These are phyloP conservation scores for Nemurella pictetii DNA, from an alignment of 2,888 invertebrate species.

Conservation along the genomic window DNA sequence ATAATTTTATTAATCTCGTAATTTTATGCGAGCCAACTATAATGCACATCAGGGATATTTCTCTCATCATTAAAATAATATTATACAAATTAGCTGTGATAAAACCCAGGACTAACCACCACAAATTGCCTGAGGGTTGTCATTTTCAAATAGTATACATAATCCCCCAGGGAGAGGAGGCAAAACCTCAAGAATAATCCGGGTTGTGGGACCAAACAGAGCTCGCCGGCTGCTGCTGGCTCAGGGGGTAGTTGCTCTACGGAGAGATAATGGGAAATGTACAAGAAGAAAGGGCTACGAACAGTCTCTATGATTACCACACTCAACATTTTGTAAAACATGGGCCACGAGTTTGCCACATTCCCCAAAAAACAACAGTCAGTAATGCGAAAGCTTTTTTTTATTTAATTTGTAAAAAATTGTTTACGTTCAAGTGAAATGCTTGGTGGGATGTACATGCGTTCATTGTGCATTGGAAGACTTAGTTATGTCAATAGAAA, in stretches of 20 bases:
- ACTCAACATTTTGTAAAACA: neutral
- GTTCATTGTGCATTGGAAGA: no score
- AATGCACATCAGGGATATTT: neutral
- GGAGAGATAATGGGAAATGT: neutral
- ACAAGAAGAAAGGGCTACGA: neutral
- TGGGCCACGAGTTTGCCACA: neutral
- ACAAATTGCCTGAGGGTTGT: slow-evolving; percentile 15
- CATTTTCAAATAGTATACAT: slow-evolving; percentile 8
- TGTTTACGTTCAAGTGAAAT: neutral
- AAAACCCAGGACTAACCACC: neutral
- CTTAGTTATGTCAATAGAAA: no score
- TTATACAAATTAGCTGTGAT: neutral
- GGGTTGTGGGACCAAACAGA: slow-evolving; percentile 8
- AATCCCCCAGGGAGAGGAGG: neutral
- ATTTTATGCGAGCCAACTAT: neutral
- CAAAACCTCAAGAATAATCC: slow-evolving; percentile 19
- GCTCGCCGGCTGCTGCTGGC: neutral
- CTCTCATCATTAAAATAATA: neutral
- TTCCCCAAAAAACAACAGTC: neutral
- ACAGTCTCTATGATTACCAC: neutral
- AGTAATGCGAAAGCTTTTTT: no score
- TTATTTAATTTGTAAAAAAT: neutral
- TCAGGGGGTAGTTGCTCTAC: neutral
- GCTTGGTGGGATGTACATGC: no score
- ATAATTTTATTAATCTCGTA: neutral